Conservation (phyloP, 2,113 vertebrate genomes). For the Buteo buteo region DNA sequence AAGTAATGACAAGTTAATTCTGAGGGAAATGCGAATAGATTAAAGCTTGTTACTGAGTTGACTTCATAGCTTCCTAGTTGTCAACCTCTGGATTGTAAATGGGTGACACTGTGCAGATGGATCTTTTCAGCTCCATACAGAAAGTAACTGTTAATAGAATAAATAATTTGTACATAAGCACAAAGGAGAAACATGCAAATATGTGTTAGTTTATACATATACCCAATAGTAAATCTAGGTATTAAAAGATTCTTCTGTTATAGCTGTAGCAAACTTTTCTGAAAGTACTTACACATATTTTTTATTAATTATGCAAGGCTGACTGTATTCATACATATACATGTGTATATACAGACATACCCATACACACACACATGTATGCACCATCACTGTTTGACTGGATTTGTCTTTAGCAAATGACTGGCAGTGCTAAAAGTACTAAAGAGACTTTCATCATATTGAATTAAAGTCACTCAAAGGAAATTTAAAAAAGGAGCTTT, state of each 20-base stretch:
- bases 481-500: not conserved
- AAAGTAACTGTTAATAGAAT: not conserved
- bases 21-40: not conserved
- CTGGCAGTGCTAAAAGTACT: not conserved
- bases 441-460: not conserved
- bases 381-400: not conserved
- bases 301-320: not conserved
- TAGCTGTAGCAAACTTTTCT: not conserved
- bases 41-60: not conserved
- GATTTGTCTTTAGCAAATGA: not conserved
- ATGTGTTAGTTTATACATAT: not conserved
- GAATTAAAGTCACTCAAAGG: not conserved
- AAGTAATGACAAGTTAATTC: not conserved
- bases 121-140: not conserved
- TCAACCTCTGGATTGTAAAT: not conserved
- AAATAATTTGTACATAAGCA: not conserved
- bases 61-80: not conserved
- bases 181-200: not conserved
- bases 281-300: not conserved
- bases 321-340: not conserved
- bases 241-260: not conserved
- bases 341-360: not conserved
- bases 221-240: not conserved
- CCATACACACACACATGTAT: rapidly evolving
- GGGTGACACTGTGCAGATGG: not conserved